Evolutionary conservation across 2,797 vertebrate genomes (phyloP), one percentile per base, ranked within the genome.

Genomic region (Diglossa cyanea): DNA sequence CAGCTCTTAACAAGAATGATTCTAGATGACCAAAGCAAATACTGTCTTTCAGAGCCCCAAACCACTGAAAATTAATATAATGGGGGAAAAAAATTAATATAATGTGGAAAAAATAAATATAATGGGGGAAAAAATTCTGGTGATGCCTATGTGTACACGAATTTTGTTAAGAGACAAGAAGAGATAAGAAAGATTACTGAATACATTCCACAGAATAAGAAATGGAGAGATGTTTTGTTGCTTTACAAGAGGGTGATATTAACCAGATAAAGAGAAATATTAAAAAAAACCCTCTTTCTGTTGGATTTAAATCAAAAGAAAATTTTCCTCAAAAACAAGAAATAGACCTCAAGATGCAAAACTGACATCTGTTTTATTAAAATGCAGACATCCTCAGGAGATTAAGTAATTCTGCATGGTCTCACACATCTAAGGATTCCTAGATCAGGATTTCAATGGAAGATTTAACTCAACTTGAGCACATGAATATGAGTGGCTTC

Each of bases 391-490:
- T 47, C 28, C 37, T 65, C 1, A 2, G 39, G 35, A 86, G 68
- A 20, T 68, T 55, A 66, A 92, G 50, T 53, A 81, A 77, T 88
- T 81, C 88, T 94, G 37, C 40, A 8, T 15, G 6, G n/a, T 79
- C n/a, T 75, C 44, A 47, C 58, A 60, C 25, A 70, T 37, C 47
- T 63, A 35, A 73, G 15, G 33, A 68, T 42, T 88, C 6, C 63
- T 67, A 50, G 31, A 2, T 1, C 18, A 79, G 51, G n/a, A 72
- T 66, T 70, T 82, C 70, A 55, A 58, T 19, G 17, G 28, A 55
- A 50, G 17, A 76, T 79, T 91, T 79, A 73, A 70, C 11, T 55
- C 55, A 87, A 17, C 11, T 65, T 40, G 10, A 42, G 30, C 82
- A 55, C 9, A 60, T 5, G 25, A 10, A n/a, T 17, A 0, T 11